Base-by-base conservation (phyloP, 2,113 vertebrate species). In the Apodemus sylvaticus region DNA sequence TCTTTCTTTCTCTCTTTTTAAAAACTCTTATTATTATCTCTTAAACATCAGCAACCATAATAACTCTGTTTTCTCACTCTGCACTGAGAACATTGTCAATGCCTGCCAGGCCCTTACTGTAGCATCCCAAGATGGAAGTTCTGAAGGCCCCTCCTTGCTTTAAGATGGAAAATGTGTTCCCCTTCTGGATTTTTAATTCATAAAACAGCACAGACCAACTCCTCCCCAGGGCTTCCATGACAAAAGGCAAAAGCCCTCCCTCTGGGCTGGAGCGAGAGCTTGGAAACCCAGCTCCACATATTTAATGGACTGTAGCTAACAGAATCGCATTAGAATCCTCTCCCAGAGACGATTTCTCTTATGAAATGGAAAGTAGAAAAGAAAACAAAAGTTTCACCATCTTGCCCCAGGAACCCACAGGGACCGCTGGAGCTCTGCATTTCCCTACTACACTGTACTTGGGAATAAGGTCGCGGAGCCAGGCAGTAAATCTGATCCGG, bases 401-500 rank as follows among this genome's bases (percentile, higher is more conserved):
- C 62, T 60, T 91, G 86, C 93, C 97, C 88, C 20, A 45, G 94
- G 94, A 95, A 93, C 86, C 95, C 87, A 45, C 0, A 34, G 89
- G 91, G 97, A 95, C 26, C 10, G 74, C 94, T 90, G 53, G 70
- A 97, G 76, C 73, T 93, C 97, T 45, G 42, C 12, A 29, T 96
- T 97, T 98, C 96, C 48, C 86, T 94, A 53, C 92, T 97, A 90
- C 87, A 78, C 19, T 68, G 36, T 94, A 86, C 64, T 93, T 95
- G 93, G 90, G 89, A 97, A 92, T 92, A 94, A 83, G 0, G 81
- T 90, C 83, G 98, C 96, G 97, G 97, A 93, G 48, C 74, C 96
- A 94, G 76, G 90, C 86, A 68, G 86, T 96, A 97, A 98, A 98
- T 98, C 95, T 98, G 93, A 97, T 94, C 96, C 90, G 94, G 94